Base-by-base conservation (phyloP, 2,113 vertebrate species). In the Sceloporus undulatus region DNA sequence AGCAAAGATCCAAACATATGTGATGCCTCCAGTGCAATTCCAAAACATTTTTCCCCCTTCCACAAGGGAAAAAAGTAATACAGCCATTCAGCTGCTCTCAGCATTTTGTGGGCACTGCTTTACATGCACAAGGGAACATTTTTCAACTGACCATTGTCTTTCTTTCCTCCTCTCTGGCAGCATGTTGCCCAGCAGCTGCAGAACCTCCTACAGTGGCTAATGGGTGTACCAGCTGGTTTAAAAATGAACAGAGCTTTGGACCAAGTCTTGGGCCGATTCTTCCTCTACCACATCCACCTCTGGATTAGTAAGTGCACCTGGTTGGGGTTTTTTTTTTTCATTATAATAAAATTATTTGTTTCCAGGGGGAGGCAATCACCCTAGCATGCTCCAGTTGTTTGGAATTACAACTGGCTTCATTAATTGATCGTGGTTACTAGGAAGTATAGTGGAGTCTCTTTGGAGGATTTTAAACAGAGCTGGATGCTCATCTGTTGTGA, bases 231-330 rank as follows among this genome's bases (percentile, higher is more conserved):
- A 0, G 99, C 99, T 0, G 99, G 99, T 3, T 97, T 99, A 92
- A 99, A 99, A 94, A 99, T 99, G 98, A 99, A 99, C 96, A 96
- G 98, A 77, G 98, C 98, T 4, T 94, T 99, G 94, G 99, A 99
- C 92, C 97, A 99, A 93, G 98, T 99, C 62, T 92, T 99, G 94
- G 99, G 99, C 4, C 97, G 98, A 38, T 99, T 99, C 96, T 99
- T 99, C 94, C 98, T 99, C 48, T 99, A 99, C 93, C 99, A 99
- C 96, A 99, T 99, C 87, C 99, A 99, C 92, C 97, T 99, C 29
- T 99, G 99, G 99, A 99, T 98, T 95, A 98, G 99, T 99, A 96
- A 98, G 99, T 98, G 74, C 91, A 68, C 2, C 48, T 89, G 79
- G 34, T 34, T n/a, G n/a, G n/a, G n/a, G 34, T 34, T 34, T 1